Evolutionary conservation across 2,113 vertebrate genomes (phyloP).

Genomic region (Takifugu flavidus): DNA sequence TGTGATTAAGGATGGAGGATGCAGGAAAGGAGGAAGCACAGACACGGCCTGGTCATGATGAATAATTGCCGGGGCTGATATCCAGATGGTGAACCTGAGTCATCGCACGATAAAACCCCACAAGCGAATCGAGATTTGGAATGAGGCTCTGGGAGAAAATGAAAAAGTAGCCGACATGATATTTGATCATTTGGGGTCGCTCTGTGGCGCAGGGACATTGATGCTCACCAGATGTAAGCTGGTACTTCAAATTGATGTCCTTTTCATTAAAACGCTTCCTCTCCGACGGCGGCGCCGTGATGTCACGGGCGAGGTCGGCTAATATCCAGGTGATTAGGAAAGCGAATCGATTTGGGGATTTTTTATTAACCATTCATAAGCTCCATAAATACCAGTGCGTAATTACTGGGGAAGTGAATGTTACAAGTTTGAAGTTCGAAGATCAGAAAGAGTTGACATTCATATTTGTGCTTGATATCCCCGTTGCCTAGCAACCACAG

Average conservation of each 20-base stretch:
- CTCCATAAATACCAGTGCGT: slow-evolving; percentile 2
- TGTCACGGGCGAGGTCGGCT: slow-evolving; percentile 15
- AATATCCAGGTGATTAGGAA: slow-evolving; percentile 24
- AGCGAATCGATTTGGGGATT: not conserved
- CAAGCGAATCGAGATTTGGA: not conserved
- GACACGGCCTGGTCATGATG: slow-evolving; percentile 27
- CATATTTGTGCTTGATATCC: slow-evolving; percentile 6
- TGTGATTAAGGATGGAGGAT: slow-evolving; percentile 31
- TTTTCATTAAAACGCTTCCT: slow-evolving; percentile 3
- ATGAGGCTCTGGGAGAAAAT: slow-evolving; percentile 4
- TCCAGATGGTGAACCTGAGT: slow-evolving; percentile 33
- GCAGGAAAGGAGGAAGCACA: slow-evolving; percentile 3
- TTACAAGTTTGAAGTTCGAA: slow-evolving; percentile 19
- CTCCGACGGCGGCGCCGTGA: not conserved
- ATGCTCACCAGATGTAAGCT: too few species aligned
- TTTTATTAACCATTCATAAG: not conserved
- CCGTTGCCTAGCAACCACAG: not conserved
- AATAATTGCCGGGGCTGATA: slow-evolving; percentile 32
- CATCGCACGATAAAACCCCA: slow-evolving; percentile 22
- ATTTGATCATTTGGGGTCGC: too few species aligned
- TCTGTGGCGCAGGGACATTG: too few species aligned
- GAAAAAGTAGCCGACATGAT: not conserved
- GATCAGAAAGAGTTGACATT: slow-evolving; percentile 1
- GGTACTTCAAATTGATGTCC: not conserved
- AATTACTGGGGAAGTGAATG: slow-evolving; percentile 6